Percentiles rank a stretch among this genome's conserved stretches.
phyloP scores from a whole-genome alignment of 2,888 invertebrate species.

The Hemicrepidius hirtus region DNA sequence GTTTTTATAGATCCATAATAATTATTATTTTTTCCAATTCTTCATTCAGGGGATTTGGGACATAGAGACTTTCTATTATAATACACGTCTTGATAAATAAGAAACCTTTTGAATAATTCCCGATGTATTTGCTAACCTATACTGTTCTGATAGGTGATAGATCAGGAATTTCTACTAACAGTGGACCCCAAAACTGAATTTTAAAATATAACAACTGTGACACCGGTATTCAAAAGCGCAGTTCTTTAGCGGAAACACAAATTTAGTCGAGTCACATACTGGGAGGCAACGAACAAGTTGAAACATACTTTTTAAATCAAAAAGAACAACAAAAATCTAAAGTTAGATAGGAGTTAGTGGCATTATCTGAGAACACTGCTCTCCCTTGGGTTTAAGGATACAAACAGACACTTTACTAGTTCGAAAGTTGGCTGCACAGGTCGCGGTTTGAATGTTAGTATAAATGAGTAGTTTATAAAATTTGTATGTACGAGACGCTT shows the following conservation, averaged over 20 bases:
- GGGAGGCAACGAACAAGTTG: slow-evolving; percentile 59
- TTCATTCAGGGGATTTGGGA: too few relatives aligned
- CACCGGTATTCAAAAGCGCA: slow-evolving; percentile 16
- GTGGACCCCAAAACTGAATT: too few relatives aligned
- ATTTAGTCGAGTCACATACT: slow-evolving; percentile 66
- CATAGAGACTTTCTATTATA: too few relatives aligned
- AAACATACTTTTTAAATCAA: slow-evolving; percentile 66
- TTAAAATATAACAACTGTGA: not conserved
- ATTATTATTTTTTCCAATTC: too few relatives aligned
- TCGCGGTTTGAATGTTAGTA: slow-evolving; percentile 58
- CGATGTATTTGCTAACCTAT: too few relatives aligned
- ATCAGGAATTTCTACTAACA: too few relatives aligned
- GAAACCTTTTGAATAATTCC: too few relatives aligned
- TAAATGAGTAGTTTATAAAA: slow-evolving; percentile 37
- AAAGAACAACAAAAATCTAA: slow-evolving; percentile 68
- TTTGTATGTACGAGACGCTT: slow-evolving; percentile 20
- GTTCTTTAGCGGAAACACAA: slow-evolving; percentile 53
- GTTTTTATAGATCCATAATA: too few relatives aligned
- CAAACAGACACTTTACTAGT: slow-evolving; percentile 63
- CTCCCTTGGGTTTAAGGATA: slow-evolving; percentile 61
- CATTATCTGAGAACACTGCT: slow-evolving; percentile 66
- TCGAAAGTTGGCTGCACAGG: slow-evolving; percentile 62
- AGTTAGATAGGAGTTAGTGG: slow-evolving; percentile 66
- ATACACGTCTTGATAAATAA: too few relatives aligned
- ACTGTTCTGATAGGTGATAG: too few relatives aligned